phyloP scores from a whole-genome alignment of 2,888 invertebrate species.

The Caenorhabditis becei region DNA sequence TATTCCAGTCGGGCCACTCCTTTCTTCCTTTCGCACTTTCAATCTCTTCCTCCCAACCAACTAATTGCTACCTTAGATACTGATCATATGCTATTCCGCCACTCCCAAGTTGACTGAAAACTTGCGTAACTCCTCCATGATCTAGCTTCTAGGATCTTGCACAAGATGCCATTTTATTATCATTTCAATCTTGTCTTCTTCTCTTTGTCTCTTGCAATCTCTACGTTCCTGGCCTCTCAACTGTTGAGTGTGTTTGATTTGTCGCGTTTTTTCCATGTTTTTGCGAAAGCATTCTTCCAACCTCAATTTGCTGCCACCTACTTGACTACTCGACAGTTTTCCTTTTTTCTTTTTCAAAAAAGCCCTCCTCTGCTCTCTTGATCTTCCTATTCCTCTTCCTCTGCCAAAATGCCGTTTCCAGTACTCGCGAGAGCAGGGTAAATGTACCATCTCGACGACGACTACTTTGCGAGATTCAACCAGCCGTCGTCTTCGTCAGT shows the following conservation, averaged over 20 bases:
- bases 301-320: conserved; percentile 44
- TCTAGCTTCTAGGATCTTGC: too few species aligned
- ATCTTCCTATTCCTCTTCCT: neutral
- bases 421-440: conserved; percentile 60
- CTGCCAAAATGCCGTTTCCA: conserved; percentile 16
- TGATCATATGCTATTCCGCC: conserved; percentile 2
- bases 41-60: conserved; percentile 23
- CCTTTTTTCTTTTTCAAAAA: conserved; percentile 13
- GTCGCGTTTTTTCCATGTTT: conserved; percentile 65
- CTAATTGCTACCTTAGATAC: conserved; percentile 19
- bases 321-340: conserved; percentile 39
- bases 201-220: neutral
- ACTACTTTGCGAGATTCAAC: conserved; percentile 63
- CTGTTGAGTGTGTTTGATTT: conserved; percentile 65
- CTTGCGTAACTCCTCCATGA: neutral
- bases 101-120: neutral
- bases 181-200: conserved; percentile 6
- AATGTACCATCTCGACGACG: conserved; percentile 69
- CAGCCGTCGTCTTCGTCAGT: conserved; percentile 64
- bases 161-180: conserved; percentile 9
- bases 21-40: conserved; percentile 36
- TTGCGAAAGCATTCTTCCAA: conserved; percentile 24
- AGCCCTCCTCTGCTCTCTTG: neutral
- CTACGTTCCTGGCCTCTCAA: conserved; percentile 25
- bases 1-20: conserved; percentile 38